A percentile compares a stretch with the other conserved stretches of the same genome.
Evolutionary conservation across 2,797 vertebrate genomes (phyloP).

Genomic region (Falco columbarius): DNA sequence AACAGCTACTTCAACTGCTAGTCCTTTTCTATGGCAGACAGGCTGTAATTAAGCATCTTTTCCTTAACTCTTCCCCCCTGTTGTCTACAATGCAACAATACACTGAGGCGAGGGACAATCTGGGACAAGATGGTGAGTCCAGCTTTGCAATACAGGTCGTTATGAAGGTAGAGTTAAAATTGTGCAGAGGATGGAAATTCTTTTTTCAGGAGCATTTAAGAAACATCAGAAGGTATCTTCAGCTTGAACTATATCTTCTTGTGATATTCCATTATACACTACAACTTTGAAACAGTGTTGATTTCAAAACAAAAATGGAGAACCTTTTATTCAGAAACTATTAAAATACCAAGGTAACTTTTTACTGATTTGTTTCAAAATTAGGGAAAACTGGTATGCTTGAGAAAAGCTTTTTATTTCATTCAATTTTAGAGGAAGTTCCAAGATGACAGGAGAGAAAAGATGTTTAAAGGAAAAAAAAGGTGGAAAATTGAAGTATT

Average conservation of each 20-base stretch:
- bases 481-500: background rate
- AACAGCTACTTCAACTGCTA: background rate
- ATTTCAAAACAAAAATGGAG: background rate
- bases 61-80: background rate
- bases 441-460: background rate
- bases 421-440: background rate
- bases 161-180: background rate
- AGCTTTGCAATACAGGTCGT: fast-evolving
- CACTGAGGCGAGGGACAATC: background rate
- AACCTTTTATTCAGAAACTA: background rate
- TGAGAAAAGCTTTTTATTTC: background rate
- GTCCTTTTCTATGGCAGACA: background rate
- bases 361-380: background rate
- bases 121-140: background rate
- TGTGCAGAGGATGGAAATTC: background rate
- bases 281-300: background rate
- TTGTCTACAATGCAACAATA: background rate
- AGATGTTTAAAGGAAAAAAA: background rate
- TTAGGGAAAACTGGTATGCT: background rate
- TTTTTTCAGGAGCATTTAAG: background rate
- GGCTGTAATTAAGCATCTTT: background rate
- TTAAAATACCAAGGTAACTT: background rate
- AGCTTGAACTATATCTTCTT: background rate
- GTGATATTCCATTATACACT: background rate
- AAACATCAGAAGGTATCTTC: background rate